Conservation (phyloP, 2,888 invertebrate species). For the Lithophane leautieri region DNA sequence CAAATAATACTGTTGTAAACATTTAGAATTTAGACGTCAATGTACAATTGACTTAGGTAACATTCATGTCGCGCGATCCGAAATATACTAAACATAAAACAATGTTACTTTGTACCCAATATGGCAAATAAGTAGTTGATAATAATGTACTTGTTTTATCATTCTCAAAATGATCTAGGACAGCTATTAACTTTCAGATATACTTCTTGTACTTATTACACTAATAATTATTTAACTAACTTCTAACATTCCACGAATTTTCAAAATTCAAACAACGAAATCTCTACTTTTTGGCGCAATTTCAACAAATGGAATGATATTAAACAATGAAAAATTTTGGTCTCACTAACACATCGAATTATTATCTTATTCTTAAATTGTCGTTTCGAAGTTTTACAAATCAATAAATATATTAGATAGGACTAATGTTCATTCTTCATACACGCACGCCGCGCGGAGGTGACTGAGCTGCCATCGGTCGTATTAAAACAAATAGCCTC, state of each 20-base stretch:
- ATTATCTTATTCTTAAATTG: constrained; percentile 50
- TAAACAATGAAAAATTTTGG: constrained; percentile 56
- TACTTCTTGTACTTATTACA: constrained; percentile 55
- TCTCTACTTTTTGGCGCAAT: constrained; percentile 54
- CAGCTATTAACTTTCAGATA: constrained; percentile 40
- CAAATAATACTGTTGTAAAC: constrained; percentile 59
- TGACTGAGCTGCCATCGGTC: constrained; percentile 30
- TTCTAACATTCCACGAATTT: constrained; percentile 53
- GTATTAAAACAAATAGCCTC: background rate
- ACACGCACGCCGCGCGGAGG: background rate
- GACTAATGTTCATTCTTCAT: constrained; percentile 24
- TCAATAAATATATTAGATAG: constrained; percentile 52
- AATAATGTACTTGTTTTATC: constrained; percentile 24
- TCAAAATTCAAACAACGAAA: constrained; percentile 58
- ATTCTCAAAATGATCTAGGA: constrained; percentile 22
- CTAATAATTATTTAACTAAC: constrained; percentile 46
- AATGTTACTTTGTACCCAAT: constrained; percentile 56
- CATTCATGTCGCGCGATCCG: constrained; percentile 27
- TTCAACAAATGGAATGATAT: constrained; percentile 62
- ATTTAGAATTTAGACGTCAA: constrained; percentile 59
- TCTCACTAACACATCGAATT: constrained; percentile 62
- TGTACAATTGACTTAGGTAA: constrained; percentile 53
- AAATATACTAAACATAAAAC: constrained; percentile 39
- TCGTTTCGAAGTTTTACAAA: constrained; percentile 49
- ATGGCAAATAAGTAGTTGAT: constrained; percentile 54